Percentiles rank a stretch among this genome's conserved stretches.
phyloP scores from a whole-genome alignment of 2,113 vertebrate species.

The Pogona vitticeps region DNA sequence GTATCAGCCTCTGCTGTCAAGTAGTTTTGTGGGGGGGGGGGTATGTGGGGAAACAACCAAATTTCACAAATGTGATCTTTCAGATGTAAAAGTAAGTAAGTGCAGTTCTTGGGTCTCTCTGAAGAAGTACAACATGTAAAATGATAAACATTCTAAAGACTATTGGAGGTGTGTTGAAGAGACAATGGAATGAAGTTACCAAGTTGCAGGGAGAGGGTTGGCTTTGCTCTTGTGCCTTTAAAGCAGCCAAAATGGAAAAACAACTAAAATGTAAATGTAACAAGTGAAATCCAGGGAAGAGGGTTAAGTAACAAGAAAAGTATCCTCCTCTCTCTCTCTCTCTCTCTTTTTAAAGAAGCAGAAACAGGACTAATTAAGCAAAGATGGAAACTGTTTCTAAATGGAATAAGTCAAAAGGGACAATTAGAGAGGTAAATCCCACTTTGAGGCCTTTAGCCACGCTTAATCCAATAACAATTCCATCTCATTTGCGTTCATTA shows the following conservation, averaged over 20 bases:
- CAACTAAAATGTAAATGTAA: not conserved
- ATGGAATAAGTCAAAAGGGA: slow-evolving; percentile 27
- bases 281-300: not conserved
- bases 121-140: not conserved
- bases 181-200: not conserved
- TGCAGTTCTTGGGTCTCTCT: not conserved
- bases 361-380: not conserved
- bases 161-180: not conserved
- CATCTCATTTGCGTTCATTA: slow-evolving; percentile 38
- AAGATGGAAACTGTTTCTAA: slow-evolving; percentile 24
- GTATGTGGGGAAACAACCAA: too few species aligned
- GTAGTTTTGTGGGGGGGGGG: not conserved
- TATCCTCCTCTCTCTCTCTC: not conserved
- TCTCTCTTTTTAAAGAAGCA: not conserved
- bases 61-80: not conserved
- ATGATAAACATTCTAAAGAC: not conserved
- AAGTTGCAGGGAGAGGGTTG: not conserved
- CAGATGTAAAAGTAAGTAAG: not conserved
- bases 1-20: not conserved
- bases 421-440: slow-evolving; percentile 32
- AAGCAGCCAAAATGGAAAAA: not conserved
- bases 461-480: slow-evolving; percentile 17
- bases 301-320: not conserved
- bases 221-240: not conserved
- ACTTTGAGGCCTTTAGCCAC: slow-evolving; percentile 13